phyloP scores from a whole-genome alignment of 2,797 vertebrate species.

The Rallus crepitans region DNA sequence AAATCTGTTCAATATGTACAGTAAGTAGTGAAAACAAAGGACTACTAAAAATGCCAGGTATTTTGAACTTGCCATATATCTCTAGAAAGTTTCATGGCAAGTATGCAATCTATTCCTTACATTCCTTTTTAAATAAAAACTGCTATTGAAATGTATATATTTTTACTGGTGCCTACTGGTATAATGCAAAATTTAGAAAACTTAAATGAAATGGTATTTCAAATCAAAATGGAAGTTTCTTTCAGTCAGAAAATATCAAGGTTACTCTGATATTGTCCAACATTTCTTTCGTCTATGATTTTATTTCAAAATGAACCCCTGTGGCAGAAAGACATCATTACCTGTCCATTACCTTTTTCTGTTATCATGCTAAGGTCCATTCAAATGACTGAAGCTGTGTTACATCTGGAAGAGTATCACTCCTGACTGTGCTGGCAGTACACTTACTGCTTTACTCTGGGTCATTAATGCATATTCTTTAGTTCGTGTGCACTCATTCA shows the following conservation, averaged over 20 bases:
- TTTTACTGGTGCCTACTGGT: rapidly evolving
- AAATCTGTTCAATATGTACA: background rate
- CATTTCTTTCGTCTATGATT: background rate
- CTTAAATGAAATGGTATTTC: background rate
- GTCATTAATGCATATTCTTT: background rate
- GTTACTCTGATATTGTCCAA: background rate
- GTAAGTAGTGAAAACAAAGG: background rate
- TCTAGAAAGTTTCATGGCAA: background rate
- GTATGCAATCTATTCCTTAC: background rate
- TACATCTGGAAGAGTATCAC: rapidly evolving
- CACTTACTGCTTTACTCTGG: background rate
- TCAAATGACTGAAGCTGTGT: background rate
- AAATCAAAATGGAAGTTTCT: background rate
- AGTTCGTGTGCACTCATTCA: background rate
- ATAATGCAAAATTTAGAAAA: background rate
- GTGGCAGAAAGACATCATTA: background rate
- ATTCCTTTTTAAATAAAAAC: background rate
- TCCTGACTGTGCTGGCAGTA: background rate
- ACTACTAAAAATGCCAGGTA: background rate
- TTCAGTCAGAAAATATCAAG: background rate
- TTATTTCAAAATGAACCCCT: background rate
- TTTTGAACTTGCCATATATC: background rate
- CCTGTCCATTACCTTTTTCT: background rate
- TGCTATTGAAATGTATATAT: background rate
- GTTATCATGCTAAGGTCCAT: background rate